Evolutionary conservation across 2,888 invertebrate species (phyloP), one percentile per base, ranked within the genome.

Genomic region (Drosophila mimetica): DNA sequence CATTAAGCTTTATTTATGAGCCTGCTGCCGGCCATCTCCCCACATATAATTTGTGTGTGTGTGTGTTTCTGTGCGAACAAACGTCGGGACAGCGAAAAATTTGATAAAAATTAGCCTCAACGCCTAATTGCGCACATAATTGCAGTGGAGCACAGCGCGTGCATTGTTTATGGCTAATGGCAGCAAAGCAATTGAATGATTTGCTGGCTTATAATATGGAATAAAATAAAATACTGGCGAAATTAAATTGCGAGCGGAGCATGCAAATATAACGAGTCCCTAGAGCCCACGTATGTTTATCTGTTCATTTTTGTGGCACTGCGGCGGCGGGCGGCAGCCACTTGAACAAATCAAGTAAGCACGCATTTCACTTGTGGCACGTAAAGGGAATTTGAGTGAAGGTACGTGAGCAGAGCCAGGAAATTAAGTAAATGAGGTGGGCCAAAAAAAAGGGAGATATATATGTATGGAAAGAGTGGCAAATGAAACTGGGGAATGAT

Each of bases 1-100:
- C 78, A 84, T 82, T 82, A 86, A 65, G 71, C 70, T 60, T 74
- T 81, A 84, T 87, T 83, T 79, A 85, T 81, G 79, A 61, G 64
- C 79, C 50, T 47, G 41, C 72, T 42, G 47, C 16, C 46, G 52
- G 53, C 42, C 53, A 54, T 50, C 18, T 36, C 30, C 18, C 42
- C 1, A 39, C 20, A 39, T 51, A 51, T 39, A 53, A 46, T 14
- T 18, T 39, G 16, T 37, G 37, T 39, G 11, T 65, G 59, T 20
- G 54, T 72, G 67, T 59, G 53, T n/a, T n/a, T n/a, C n/a, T n/a
- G n/a, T n/a, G n/a, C n/a, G n/a, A n/a, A n/a, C n/a, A n/a, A 6
- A n/a, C 39, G 59, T 20, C 18, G 50, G 32, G 47, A 51, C 25
- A 25, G 1, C 25, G 25, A 44, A 16, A 53, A 18, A 63, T 77